These are phyloP conservation scores for Gandaritis pyraliata DNA, from an alignment of 2,888 invertebrate genomes.

Conservation along the genomic window DNA sequence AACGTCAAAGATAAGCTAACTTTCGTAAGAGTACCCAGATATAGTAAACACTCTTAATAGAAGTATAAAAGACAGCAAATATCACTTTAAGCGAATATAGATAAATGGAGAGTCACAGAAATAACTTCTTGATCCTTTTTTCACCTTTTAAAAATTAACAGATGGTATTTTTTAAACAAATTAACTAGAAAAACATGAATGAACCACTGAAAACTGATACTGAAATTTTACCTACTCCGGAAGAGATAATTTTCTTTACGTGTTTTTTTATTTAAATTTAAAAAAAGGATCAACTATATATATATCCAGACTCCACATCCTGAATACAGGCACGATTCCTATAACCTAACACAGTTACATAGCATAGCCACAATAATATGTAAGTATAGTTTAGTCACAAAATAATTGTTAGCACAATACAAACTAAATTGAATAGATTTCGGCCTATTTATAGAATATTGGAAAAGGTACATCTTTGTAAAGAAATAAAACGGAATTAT, in stretches of 20 bases:
- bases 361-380: slow-evolving; percentile 20
- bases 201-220: background rate
- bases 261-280: too few relatives aligned
- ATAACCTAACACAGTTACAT: slow-evolving; percentile 18
- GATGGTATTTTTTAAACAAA: too few relatives aligned
- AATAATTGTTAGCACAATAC: background rate
- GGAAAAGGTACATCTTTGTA: too few relatives aligned
- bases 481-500: slow-evolving; percentile 2
- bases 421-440: slow-evolving; percentile 1
- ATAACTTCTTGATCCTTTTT: slow-evolving; percentile 18
- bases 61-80: slow-evolving; percentile 38
- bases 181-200: too few relatives aligned
- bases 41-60: slow-evolving; percentile 23
- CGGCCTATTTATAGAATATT: background rate
- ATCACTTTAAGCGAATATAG: slow-evolving; percentile 42
- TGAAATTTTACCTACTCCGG: too few relatives aligned
- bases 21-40: background rate
- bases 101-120: slow-evolving; percentile 24
- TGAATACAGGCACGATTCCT: slow-evolving; percentile 24
- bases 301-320: slow-evolving; percentile 14
- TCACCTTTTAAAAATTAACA: too few relatives aligned
- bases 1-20: background rate
- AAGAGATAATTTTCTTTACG: too few relatives aligned
- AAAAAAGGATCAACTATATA: slow-evolving; percentile 10
- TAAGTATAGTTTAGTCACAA: slow-evolving; percentile 12